Percentiles rank a stretch among this genome's conserved stretches.
Conservation (phyloP, 1,140 invertebrate genomes). For the Whitmania pigra region DNA sequence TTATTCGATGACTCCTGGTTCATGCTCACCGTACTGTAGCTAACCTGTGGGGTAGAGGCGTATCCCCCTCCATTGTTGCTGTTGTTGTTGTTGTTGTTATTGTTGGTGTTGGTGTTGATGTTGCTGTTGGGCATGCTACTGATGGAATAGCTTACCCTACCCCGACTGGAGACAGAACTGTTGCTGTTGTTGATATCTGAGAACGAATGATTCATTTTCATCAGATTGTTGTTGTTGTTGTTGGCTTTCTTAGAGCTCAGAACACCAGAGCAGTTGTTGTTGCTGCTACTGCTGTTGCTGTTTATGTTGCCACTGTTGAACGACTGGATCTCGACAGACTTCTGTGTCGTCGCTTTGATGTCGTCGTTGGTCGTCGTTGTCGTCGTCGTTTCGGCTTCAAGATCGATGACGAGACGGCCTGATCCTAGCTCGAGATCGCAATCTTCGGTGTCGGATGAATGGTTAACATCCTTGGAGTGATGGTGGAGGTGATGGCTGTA, state of each 20-base stretch:
- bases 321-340: neutral
- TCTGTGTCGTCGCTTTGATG: neutral
- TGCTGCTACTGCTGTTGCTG: neutral
- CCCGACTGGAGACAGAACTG: neutral
- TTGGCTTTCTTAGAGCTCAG: neutral
- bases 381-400: constrained; percentile 10
- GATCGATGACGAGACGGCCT: constrained; percentile 7
- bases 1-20: too few species aligned
- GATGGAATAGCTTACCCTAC: neutral
- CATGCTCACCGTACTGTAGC: too few species aligned
- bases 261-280: neutral
- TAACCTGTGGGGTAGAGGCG: too few species aligned
- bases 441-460: constrained; percentile 10
- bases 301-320: neutral
- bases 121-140: neutral
- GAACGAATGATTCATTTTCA: neutral
- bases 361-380: neutral
- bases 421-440: constrained; percentile 11
- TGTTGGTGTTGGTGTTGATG: neutral
- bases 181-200: neutral
- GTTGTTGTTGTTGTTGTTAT: constrained; percentile 13
- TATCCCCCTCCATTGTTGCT: neutral
- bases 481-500: too few species aligned
- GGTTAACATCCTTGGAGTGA: neutral
- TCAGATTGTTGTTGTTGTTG: constrained; percentile 10